Conservation (phyloP, 2,113 vertebrate genomes). For the Pelvicachromis taeniatus region DNA sequence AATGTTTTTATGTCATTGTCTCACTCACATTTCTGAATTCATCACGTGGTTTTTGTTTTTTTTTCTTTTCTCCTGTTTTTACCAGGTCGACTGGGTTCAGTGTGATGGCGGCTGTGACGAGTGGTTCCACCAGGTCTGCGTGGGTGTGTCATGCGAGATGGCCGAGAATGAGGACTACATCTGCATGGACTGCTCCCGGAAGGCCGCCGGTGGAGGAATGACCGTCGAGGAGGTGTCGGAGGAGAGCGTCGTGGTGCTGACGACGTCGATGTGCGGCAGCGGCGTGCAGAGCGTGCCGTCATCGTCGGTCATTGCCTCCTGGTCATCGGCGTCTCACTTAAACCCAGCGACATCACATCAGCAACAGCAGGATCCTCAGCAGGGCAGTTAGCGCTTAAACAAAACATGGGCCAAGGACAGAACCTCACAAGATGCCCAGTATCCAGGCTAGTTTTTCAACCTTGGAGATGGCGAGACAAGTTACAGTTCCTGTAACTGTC, state of each 20-base stretch:
- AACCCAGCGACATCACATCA: constrained; percentile 21
- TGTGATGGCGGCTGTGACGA: constrained; percentile 98
- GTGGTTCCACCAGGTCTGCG: constrained; percentile 99
- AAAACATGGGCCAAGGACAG: not conserved
- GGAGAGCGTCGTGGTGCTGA: constrained; percentile 55
- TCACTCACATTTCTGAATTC: not conserved
- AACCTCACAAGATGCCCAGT: not conserved
- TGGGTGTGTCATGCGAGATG: constrained; percentile 96
- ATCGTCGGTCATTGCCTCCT: constrained; percentile 25
- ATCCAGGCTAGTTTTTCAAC: not conserved
- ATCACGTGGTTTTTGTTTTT: not conserved
- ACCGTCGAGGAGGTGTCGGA: constrained; percentile 36
- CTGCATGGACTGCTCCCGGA: constrained; percentile 89
- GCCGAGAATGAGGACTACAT: constrained; percentile 98
- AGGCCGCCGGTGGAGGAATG: constrained; percentile 32
- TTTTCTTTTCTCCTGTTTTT: not conserved
- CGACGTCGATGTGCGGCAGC: constrained; percentile 34
- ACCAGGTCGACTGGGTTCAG: constrained; percentile 98
- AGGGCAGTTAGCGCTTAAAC: constrained; percentile 81
- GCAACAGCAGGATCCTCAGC: constrained; percentile 75
- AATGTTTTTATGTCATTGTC: not conserved
- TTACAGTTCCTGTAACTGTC: not conserved
- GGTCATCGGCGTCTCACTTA: constrained; percentile 26
- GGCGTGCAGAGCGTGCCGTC: constrained; percentile 28
- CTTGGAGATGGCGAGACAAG: not conserved